Base-by-base conservation (phyloP, 2,888 invertebrate genomes). In the Drepana falcataria region DNA sequence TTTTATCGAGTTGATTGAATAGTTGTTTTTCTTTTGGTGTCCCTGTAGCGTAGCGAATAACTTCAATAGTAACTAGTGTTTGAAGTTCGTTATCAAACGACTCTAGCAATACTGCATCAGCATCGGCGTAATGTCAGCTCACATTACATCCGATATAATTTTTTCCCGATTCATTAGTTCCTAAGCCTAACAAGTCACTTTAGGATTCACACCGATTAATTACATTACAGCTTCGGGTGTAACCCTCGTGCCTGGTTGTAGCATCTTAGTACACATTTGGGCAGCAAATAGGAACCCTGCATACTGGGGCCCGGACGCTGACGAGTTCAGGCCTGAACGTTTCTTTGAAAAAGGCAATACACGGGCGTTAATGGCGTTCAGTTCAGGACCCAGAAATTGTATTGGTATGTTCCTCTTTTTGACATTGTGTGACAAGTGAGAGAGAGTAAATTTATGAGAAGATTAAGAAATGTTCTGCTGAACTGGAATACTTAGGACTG, bases 281-380 rank as follows among this genome's bases (percentile, higher is more conserved):
- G 76, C 74, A 0, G 54, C 74, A 0, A 79, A 84, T 48, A 77
- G 82, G 35, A 78, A 84, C 62, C 77, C 79, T 0, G 57, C 55
- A 2, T 78, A 79, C 60, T 85, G 84, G 84, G 83, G 84, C 0
- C 55, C 65, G 0, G 79, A 83, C 40, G 77, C 77, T 0, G 77
- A 80, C 41, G 48, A 64, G 47, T 85, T 77, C 65, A 64, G 69
- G n/a, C 85, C 84, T 0, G 81, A 83, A 21, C 62, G 85, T 35
- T 85, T 83, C 58, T 52, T 81, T 1, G 64, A 3, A 57, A 60
- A 1, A 59, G 67, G 2, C 60, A 57, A 4, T 71, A 81, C 41
- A 72, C 76, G 0, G 66, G 73, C 75, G 1, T 81, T 64, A 55
- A 53, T 77, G 9, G 63, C 76, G 0, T 82, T 81, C 47, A 78